Conservation (phyloP, 2,888 invertebrate genomes). For the Catocala sponsa region DNA sequence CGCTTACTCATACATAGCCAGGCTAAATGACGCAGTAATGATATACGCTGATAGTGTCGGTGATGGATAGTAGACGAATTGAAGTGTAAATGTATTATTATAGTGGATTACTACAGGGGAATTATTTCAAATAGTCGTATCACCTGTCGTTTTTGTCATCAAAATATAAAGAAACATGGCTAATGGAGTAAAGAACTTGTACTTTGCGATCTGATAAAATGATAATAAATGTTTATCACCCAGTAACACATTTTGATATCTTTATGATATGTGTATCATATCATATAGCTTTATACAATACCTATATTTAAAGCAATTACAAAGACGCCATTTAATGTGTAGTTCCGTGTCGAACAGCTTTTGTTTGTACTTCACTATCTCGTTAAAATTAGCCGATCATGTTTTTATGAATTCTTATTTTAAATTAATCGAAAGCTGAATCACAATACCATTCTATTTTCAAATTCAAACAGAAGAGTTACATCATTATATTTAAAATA, state of each 20-base stretch:
- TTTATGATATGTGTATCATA: constrained; percentile 2
- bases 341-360: too few relatives aligned
- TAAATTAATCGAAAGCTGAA: too few relatives aligned
- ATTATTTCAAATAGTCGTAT: too few relatives aligned
- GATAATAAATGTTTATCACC: constrained; percentile 5
- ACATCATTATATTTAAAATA: too few relatives aligned
- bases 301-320: not conserved
- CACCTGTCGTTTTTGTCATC: too few relatives aligned
- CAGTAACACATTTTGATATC: constrained; percentile 3
- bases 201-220: constrained; percentile 2
- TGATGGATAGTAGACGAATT: constrained; percentile 20
- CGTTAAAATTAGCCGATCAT: too few relatives aligned
- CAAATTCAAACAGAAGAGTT: too few relatives aligned
- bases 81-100: not conserved
- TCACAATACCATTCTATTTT: too few relatives aligned
- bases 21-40: constrained; percentile 52
- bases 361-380: too few relatives aligned
- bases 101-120: too few relatives aligned
- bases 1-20: constrained; percentile 68
- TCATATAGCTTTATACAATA: not conserved
- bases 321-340: not conserved
- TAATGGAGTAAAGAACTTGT: not conserved
- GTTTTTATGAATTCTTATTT: too few relatives aligned
- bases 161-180: too few relatives aligned
- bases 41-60: constrained; percentile 33